Base-by-base conservation (phyloP, 1,140 invertebrate species). In the Hypsibius dujardini region DNA sequence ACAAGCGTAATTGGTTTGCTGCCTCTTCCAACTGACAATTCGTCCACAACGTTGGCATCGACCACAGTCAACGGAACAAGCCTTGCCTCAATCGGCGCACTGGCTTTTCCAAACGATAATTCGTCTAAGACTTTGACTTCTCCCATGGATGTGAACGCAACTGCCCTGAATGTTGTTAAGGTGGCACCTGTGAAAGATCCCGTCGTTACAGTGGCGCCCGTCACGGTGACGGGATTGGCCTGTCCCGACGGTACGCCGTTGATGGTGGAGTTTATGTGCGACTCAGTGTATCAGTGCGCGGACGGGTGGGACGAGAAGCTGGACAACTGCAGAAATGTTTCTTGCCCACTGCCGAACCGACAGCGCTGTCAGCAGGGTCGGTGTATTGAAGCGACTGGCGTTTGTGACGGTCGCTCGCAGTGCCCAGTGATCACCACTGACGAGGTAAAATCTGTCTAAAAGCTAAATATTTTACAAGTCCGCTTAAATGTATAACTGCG, bases 271-370 rank as follows among this genome's bases (percentile, higher is more conserved):
- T 67, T 15, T 67, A 7, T 67, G 7, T 67, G 62, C 42, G 62
- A 67, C 42, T 12, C 12, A 12, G 45, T 67, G 12, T 12, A 15
- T 7, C 12, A 67, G 12, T 67, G 62, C 62, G 42, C 12, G 12
- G 62, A 67, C 42, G 62, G 62, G 12, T 67, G 62, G 62, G 62
- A 67, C 62, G 62, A 67, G 62, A 67, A 67, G 12, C 12, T 45
- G 62, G 62, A 12, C 12, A 67, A 15, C 42, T 67, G 62, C 62
- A 12, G 12, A 42, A 42, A 12, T 42, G 45, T 67, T 3, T 7
- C 12, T 3, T 67, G 62, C 42, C 12, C 12, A 7, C 12, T 7
- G 62, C 12, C 62, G 62, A 15, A 12, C 3, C 62, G 45, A 7
- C 12, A 15, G 12, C 62, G 62, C 42, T 67, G 62, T 45, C 3